phyloP scores from a whole-genome alignment of 1,140 invertebrate genomes.

The Gryon sp. region DNA sequence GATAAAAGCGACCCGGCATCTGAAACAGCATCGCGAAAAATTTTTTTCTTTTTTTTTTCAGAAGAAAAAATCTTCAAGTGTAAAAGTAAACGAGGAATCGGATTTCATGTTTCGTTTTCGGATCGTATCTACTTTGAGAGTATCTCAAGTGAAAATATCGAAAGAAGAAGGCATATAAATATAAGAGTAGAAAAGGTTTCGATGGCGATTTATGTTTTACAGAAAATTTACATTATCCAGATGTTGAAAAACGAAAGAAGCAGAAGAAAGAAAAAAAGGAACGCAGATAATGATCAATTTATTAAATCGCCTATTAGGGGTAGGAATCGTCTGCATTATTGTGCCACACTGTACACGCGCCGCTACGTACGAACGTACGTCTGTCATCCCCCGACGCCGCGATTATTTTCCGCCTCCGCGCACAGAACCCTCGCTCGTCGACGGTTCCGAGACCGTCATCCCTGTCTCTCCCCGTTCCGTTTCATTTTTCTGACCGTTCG shows the following conservation, averaged over 20 bases:
- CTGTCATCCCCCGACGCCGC: slow-evolving; percentile 72
- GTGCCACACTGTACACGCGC: slow-evolving; percentile 57
- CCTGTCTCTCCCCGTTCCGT: slow-evolving; percentile 49
- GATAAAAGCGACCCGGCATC: slow-evolving; percentile 78
- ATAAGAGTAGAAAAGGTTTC: neutral
- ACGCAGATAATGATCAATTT: slow-evolving; percentile 62
- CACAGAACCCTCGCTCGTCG: slow-evolving; percentile 76
- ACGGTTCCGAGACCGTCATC: slow-evolving; percentile 54
- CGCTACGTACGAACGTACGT: slow-evolving; percentile 52
- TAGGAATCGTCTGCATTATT: slow-evolving; percentile 59
- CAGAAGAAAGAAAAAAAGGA: too few species aligned
- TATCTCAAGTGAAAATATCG: neutral
- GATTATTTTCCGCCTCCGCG: slow-evolving; percentile 80
- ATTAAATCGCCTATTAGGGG: slow-evolving; percentile 63
- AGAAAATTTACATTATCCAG: slow-evolving; percentile 51
- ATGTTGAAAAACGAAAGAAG: slow-evolving; percentile 37
- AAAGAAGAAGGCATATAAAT: too few species aligned
- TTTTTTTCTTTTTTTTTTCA: neutral
- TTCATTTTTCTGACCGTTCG: slow-evolving; percentile 71
- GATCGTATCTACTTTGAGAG: neutral
- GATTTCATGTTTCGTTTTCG: slow-evolving; percentile 2
- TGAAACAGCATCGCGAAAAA: slow-evolving; percentile 64
- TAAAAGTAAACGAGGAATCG: neutral
- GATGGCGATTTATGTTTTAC: neutral
- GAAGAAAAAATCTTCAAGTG: slow-evolving; percentile 4